Evolutionary conservation across 2,888 invertebrate species (phyloP).

Genomic region (Apotomis capreana): DNA sequence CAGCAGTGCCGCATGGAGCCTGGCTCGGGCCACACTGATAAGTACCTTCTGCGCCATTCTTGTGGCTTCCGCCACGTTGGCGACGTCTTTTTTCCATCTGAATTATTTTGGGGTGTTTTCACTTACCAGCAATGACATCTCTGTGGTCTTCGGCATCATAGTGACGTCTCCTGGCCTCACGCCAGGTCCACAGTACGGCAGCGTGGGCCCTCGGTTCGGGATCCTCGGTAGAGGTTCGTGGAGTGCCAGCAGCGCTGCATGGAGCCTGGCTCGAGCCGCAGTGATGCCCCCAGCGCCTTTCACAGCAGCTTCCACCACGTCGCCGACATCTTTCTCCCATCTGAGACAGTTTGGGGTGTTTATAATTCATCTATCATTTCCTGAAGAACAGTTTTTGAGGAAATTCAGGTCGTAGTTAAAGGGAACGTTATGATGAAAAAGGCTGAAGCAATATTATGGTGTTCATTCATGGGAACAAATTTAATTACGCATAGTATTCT

Average conservation of each 20-base stretch:
- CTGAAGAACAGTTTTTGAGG: too few species aligned
- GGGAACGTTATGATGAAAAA: too few species aligned
- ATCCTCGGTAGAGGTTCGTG: constrained; percentile 62
- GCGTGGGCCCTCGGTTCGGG: constrained; percentile 79
- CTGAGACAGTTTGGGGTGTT: constrained; percentile 46
- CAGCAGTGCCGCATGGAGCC: constrained; percentile 72
- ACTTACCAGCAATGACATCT: constrained; percentile 78
- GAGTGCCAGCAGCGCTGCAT: constrained; percentile 72
- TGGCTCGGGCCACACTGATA: constrained; percentile 65
- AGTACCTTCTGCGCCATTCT: constrained; percentile 73
- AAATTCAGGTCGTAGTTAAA: too few species aligned
- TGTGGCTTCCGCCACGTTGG: constrained; percentile 83
- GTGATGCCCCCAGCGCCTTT: constrained; percentile 76
- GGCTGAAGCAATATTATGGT: too few species aligned
- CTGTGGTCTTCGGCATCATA: constrained; percentile 79
- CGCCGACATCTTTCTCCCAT: constrained; percentile 82
- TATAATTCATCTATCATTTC: too few species aligned
- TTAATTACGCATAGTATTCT: too few species aligned
- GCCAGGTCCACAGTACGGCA: constrained; percentile 84
- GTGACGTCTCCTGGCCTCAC: constrained; percentile 79
- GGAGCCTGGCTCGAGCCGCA: constrained; percentile 67
- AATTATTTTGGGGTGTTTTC: not conserved
- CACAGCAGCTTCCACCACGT: constrained; percentile 83
- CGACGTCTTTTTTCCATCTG: constrained; percentile 81
- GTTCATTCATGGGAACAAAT: too few species aligned